Conservation (phyloP, 2,888 invertebrate genomes). For the Graphium colonna region DNA sequence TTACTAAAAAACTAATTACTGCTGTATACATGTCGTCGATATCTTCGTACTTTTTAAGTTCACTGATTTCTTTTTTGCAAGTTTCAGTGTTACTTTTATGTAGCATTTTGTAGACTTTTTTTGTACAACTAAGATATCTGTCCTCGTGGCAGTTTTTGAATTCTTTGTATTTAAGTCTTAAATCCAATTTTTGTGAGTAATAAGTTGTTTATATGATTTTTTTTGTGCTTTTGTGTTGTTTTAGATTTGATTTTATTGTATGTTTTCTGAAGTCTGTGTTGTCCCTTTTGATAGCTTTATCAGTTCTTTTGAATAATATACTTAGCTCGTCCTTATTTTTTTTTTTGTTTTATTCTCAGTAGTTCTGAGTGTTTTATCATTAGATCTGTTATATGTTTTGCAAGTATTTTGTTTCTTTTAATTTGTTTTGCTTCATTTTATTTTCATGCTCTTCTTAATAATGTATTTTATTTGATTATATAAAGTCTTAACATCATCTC, state of each 20-base stretch:
- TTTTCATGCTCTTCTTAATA: constrained; percentile 13
- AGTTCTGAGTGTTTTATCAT: constrained; percentile 21
- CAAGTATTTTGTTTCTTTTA: constrained; percentile 16
- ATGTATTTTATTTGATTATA: constrained; percentile 14
- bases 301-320: constrained; percentile 13
- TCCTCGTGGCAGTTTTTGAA: constrained; percentile 14
- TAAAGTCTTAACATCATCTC: constrained; percentile 8
- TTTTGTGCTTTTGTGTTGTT: constrained; percentile 26
- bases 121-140: constrained; percentile 21
- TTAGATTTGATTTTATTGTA: constrained; percentile 22
- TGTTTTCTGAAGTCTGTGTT: constrained; percentile 21
- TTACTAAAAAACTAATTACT: too few species aligned
- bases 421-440: constrained; percentile 7
- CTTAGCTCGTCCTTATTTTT: constrained; percentile 21
- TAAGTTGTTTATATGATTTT: constrained; percentile 22
- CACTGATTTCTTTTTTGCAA: too few species aligned
- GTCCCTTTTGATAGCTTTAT: constrained; percentile 20
- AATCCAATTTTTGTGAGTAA: constrained; percentile 30
- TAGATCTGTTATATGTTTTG: constrained; percentile 9
- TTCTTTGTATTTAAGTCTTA: too few species aligned
- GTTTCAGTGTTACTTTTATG: neutral
- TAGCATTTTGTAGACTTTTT: constrained; percentile 17
- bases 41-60: too few species aligned
- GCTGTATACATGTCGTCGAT: neutral
- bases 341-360: constrained; percentile 20